phyloP scores from a whole-genome alignment of 1,140 invertebrate genomes.

The Danaus melanippus region DNA sequence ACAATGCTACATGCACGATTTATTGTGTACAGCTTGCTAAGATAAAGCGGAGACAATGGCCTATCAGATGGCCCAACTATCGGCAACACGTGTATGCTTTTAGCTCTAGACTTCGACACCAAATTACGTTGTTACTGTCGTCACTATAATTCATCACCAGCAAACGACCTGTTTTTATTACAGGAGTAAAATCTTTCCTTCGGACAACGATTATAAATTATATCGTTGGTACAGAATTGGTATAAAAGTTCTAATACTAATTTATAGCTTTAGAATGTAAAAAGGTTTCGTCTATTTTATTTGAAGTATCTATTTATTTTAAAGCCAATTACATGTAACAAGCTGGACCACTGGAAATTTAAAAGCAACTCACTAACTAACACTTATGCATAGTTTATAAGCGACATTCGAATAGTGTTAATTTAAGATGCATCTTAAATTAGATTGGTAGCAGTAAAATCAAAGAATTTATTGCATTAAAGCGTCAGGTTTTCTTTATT shows the following conservation, averaged over 20 bases:
- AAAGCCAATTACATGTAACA: not conserved
- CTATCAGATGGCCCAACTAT: slow-evolving; percentile 54
- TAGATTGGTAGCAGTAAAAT: slow-evolving; percentile 7
- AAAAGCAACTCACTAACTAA: slow-evolving; percentile 6
- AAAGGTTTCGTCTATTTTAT: too few species aligned
- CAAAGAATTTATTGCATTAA: slow-evolving; percentile 7
- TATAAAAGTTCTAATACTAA: too few species aligned
- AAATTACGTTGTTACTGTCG: slow-evolving; percentile 54
- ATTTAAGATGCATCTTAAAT: slow-evolving; percentile 15
- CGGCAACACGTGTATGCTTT: slow-evolving; percentile 66
- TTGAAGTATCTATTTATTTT: not conserved
- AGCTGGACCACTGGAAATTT: slow-evolving; percentile 7
- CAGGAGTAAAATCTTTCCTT: slow-evolving; percentile 14
- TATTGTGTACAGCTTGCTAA: slow-evolving; percentile 54
- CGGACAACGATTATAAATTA: too few species aligned
- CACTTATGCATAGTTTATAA: slow-evolving; percentile 13
- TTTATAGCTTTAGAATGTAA: too few species aligned
- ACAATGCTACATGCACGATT: slow-evolving; percentile 62
- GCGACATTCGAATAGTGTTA: slow-evolving; percentile 15
- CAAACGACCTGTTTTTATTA: slow-evolving; percentile 59
- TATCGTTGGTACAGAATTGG: too few species aligned
- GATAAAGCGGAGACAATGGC: slow-evolving; percentile 64
- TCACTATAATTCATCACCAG: slow-evolving; percentile 55
- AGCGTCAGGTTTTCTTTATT: slow-evolving; percentile 27
- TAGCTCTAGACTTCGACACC: slow-evolving; percentile 61